These are phyloP conservation scores for Cryptoblepharus egeriae DNA, from an alignment of 2,797 vertebrate species.

Conservation along the genomic window DNA sequence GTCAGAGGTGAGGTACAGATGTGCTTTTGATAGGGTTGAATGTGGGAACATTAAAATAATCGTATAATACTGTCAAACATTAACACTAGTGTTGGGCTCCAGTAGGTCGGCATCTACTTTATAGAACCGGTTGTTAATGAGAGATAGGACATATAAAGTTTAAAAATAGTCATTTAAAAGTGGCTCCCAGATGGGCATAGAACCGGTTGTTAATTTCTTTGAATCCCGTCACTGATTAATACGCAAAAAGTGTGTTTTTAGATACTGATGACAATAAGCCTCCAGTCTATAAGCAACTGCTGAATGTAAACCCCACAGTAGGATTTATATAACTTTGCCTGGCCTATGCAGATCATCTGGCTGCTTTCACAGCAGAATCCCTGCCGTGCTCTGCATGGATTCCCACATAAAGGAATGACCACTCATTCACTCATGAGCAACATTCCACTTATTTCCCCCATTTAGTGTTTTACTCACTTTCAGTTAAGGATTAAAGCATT, in stretches of 20 bases:
- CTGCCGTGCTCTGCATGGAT: neutral
- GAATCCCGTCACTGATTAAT: no score
- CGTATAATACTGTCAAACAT: neutral
- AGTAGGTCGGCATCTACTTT: no score
- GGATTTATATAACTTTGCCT: neutral
- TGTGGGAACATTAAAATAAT: slow-evolving; percentile 21
- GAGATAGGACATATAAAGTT: no score
- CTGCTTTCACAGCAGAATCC: neutral
- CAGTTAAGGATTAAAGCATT: neutral
- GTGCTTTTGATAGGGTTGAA: slow-evolving; percentile 6
- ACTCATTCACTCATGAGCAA: neutral
- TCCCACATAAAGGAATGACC: neutral
- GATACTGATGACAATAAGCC: neutral
- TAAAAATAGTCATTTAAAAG: no score
- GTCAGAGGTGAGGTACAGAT: slow-evolving; percentile 83
- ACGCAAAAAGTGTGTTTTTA: slow-evolving; percentile 1
- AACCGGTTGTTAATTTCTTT: no score
- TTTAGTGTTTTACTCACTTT: neutral
- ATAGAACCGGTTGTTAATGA: no score
- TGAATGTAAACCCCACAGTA: neutral
- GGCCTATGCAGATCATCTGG: neutral
- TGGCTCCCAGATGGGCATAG: no score
- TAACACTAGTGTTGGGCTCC: no score
- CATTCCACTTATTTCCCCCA: neutral
- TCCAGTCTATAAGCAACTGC: no score